Evolutionary conservation across 1,140 invertebrate species (phyloP).

Genomic region (Gryllus bimaculatus): DNA sequence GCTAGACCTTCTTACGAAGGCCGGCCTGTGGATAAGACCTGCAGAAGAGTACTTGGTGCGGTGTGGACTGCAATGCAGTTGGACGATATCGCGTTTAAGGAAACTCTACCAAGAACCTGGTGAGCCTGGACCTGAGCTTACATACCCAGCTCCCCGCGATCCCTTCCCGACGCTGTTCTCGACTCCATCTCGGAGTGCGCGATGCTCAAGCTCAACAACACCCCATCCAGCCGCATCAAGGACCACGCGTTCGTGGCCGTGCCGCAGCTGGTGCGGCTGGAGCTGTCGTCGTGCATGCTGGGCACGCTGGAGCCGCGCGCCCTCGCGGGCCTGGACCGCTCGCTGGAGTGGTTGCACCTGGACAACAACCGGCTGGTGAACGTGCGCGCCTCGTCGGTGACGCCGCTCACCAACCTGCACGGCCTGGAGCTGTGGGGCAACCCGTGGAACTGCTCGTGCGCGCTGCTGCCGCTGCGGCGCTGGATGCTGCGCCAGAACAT

Average conservation of each 20-base stretch:
- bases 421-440: slow-evolving; percentile 64
- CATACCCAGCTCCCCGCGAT: slow-evolving; percentile 55
- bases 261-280: slow-evolving; percentile 58
- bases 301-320: slow-evolving; percentile 52
- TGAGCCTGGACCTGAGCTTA: slow-evolving; percentile 69
- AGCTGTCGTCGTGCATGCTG: slow-evolving; percentile 60
- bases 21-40: slow-evolving; percentile 65
- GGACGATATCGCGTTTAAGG: slow-evolving; percentile 53
- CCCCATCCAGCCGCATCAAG: slow-evolving; percentile 53
- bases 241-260: slow-evolving; percentile 59
- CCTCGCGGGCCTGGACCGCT: slow-evolving; percentile 58
- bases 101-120: slow-evolving; percentile 61
- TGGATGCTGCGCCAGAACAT: slow-evolving; percentile 73
- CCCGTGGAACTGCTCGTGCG: slow-evolving; percentile 74
- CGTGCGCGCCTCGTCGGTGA: slow-evolving; percentile 51
- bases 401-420: slow-evolving; percentile 55
- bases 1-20: slow-evolving; percentile 56
- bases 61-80: slow-evolving; percentile 51
- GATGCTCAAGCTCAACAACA: slow-evolving; percentile 61
- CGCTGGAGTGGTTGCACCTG: slow-evolving; percentile 63
- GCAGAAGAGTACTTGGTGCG: slow-evolving; percentile 60
- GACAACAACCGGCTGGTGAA: slow-evolving; percentile 61
- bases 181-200: slow-evolving; percentile 59
- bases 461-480: slow-evolving; percentile 55
- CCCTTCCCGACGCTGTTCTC: slow-evolving; percentile 60